phyloP scores from a whole-genome alignment of 2,888 invertebrate genomes.

The Melieria crassipennis region DNA sequence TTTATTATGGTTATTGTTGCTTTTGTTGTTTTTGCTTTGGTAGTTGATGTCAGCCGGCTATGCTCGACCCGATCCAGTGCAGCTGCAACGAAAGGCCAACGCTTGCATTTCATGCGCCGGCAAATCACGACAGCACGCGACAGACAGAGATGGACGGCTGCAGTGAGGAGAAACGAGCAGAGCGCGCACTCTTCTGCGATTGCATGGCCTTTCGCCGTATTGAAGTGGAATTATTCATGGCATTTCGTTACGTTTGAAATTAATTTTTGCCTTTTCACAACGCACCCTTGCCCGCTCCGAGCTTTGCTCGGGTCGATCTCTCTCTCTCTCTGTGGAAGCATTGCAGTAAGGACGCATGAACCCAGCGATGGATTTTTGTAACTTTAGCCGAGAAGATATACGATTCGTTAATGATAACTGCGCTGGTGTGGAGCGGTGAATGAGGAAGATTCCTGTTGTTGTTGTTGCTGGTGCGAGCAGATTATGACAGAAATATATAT shows the following conservation, averaged over 20 bases:
- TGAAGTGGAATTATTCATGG: conserved; percentile 61
- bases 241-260: conserved; percentile 47
- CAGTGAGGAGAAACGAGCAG: background rate
- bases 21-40: background rate
- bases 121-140: background rate
- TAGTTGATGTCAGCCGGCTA: background rate
- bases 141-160: background rate
- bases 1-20: background rate
- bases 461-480: too few relatives aligned
- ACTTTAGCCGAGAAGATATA: too few relatives aligned
- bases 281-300: too few relatives aligned
- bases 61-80: too few relatives aligned
- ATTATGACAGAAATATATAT: too few relatives aligned
- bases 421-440: too few relatives aligned
- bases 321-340: too few relatives aligned
- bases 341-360: too few relatives aligned
- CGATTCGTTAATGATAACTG: too few relatives aligned
- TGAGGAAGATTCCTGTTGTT: too few relatives aligned
- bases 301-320: too few relatives aligned
- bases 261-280: conserved; percentile 18
- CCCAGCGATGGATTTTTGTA: too few relatives aligned
- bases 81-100: background rate
- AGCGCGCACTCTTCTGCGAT: conserved; percentile 42
- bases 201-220: conserved; percentile 44
- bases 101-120: background rate